Conservation (phyloP, 2,113 vertebrate genomes). For the Semicossyphus pulcher region DNA sequence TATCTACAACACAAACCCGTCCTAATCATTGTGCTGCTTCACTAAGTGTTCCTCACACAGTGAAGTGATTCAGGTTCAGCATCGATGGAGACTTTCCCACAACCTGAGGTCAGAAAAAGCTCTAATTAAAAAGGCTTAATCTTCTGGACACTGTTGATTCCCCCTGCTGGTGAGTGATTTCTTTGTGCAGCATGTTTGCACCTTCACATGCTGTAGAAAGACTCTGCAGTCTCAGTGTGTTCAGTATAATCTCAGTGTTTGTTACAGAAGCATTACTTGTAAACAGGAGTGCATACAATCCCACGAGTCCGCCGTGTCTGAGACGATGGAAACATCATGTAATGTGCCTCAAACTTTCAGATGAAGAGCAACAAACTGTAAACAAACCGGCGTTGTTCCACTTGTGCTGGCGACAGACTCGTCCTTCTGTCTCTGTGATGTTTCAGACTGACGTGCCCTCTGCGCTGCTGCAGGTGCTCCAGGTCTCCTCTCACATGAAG, state of each 20-base stretch:
- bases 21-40: too few relatives aligned
- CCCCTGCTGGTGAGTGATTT: background rate
- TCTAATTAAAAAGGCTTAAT: background rate
- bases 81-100: background rate
- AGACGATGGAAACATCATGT: background rate
- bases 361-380: background rate
- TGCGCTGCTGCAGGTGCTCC: background rate
- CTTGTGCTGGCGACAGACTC: background rate
- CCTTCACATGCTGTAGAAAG: background rate
- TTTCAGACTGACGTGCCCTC: background rate
- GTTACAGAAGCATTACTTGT: background rate
- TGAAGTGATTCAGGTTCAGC: background rate
- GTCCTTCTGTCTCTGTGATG: background rate
- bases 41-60: background rate
- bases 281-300: background rate
- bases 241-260: background rate
- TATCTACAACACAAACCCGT: too few relatives aligned
- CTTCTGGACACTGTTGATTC: background rate
- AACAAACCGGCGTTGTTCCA: background rate
- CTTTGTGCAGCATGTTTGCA: background rate
- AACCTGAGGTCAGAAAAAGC: background rate
- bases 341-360: background rate
- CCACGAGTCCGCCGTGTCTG: background rate
- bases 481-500: background rate
- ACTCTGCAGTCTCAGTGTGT: background rate